Evolutionary conservation across 1,140 invertebrate species (phyloP), one percentile per base, ranked within the genome.

Genomic region (Panagrolaimus sp.): DNA sequence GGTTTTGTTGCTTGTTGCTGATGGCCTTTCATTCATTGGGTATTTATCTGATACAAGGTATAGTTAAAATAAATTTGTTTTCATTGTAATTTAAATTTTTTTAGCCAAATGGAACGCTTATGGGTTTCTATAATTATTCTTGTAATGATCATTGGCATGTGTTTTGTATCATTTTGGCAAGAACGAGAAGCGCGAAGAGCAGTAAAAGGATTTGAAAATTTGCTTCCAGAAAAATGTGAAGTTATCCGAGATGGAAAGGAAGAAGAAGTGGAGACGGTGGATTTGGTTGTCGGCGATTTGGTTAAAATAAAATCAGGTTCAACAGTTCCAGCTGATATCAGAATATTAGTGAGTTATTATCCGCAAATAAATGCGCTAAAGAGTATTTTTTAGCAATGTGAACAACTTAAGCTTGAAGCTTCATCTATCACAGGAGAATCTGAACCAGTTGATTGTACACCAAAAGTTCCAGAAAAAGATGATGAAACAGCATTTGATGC

Each of bases 241-340:
- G 93, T 95, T 64, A 88, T 97, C 74, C 88, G 96, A 74, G 91
- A 94, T 85, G 93, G 94, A 71, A 89, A 94, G 84, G 95, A 94
- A 83, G 84, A 91, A 68, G 93, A 91, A 65, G 85, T 96, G 66
- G 88, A 89, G 45, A 92, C 92, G 72, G 92, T 94, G 85, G 90
- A 93, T 78, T 86, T 96, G 68, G 92, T 93, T 23, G 85, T 93
- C 67, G 93, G 93, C 46, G 93, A 96, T 84, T 89, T 96, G 74
- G 92, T 96, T 81, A 91, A 93, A 83, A 91, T 96, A 44, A 94
- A 94, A 85, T 92, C 92, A 85, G 92, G 92, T 73, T 92, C 94
- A 84, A 87, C 92, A 77, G 92, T 96, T 81, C 93, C 93, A 27
- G 93, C 93, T 77, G 93, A 96, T 84, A 89, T 95, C 78, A 88